Evolutionary conservation across 2,888 invertebrate genomes (phyloP).

Genomic region (Chrysina gloriosa): DNA sequence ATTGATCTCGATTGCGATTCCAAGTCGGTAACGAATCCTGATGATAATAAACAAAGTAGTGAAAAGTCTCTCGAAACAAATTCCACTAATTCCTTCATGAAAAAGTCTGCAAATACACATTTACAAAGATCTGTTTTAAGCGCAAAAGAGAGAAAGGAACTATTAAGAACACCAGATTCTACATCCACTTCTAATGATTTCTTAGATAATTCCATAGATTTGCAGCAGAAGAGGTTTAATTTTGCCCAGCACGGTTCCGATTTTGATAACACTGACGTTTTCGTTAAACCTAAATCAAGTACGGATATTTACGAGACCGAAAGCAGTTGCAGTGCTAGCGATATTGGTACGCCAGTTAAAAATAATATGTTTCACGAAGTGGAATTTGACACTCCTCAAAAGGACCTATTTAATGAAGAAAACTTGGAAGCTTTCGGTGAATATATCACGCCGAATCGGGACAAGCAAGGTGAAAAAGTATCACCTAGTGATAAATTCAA

Average conservation of each 20-base stretch:
- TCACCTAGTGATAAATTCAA: constrained; percentile 3
- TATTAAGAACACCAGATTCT: constrained; percentile 50
- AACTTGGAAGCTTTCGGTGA: constrained; percentile 58
- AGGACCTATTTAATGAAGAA: constrained; percentile 51
- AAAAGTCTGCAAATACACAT: neutral
- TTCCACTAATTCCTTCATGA: constrained; percentile 30
- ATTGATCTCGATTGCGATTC: constrained; percentile 53
- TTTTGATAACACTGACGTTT: constrained; percentile 49
- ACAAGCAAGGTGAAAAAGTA: neutral
- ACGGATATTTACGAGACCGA: constrained; percentile 58
- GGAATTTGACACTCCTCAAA: constrained; percentile 52
- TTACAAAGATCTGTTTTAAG: neutral
- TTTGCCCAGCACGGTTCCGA: constrained; percentile 58
- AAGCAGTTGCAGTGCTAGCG: constrained; percentile 57
- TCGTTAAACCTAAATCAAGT: constrained; percentile 40
- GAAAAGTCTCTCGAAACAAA: constrained; percentile 25
- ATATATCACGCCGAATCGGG: constrained; percentile 55
- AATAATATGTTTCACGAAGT: constrained; percentile 58
- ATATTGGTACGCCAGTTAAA: constrained; percentile 52
- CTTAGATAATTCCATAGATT: constrained; percentile 50
- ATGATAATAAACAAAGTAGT: constrained; percentile 23
- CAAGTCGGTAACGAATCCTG: constrained; percentile 17
- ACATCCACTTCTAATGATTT: constrained; percentile 54
- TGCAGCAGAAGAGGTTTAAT: constrained; percentile 53
- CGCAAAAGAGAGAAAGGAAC: constrained; percentile 43